These are phyloP conservation scores for Drosophila gunungcola DNA, from an alignment of 1,140 invertebrate genomes.

Conservation along the genomic window DNA sequence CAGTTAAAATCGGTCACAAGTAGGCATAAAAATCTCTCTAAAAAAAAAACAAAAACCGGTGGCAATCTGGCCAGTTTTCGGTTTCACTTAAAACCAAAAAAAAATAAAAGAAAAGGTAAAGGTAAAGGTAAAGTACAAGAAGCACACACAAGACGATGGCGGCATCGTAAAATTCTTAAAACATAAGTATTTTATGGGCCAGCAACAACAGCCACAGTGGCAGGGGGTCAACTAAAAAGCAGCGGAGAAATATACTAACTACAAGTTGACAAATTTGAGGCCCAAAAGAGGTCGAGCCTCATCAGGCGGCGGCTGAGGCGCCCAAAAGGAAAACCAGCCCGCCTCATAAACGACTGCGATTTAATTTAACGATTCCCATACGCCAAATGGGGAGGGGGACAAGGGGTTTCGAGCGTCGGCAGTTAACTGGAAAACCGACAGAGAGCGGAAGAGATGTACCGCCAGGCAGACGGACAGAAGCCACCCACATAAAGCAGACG, in stretches of 20 bases:
- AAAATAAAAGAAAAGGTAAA: conserved; percentile 35
- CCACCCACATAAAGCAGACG: conserved; percentile 78
- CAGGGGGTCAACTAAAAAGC: conserved; percentile 35
- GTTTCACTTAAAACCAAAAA: conserved; percentile 52
- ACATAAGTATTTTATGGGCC: conserved; percentile 77
- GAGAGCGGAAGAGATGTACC: conserved; percentile 21
- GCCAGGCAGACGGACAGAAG: conserved; percentile 52
- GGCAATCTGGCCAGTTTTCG: conserved; percentile 68
- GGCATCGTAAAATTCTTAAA: conserved; percentile 82
- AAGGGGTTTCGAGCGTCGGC: conserved; percentile 23
- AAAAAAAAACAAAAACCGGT: conserved; percentile 69
- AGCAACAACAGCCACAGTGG: conserved; percentile 37
- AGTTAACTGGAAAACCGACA: conserved; percentile 66
- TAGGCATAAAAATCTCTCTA: conserved; percentile 70
- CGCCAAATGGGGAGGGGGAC: conserved; percentile 37
- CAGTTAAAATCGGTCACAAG: conserved; percentile 49
- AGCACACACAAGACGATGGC: conserved; percentile 54
- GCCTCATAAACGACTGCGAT: conserved; percentile 79
- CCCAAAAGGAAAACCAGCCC: conserved; percentile 80
- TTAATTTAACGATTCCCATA: conserved; percentile 81
- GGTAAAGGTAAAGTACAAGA: conserved; percentile 57
- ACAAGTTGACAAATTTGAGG: conserved; percentile 78
- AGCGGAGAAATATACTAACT: conserved; percentile 69
- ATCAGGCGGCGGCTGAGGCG: conserved; percentile 52
- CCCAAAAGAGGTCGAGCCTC: conserved; percentile 66